phyloP scores from a whole-genome alignment of 2,113 vertebrate species.

The Pterocles gutturalis region DNA sequence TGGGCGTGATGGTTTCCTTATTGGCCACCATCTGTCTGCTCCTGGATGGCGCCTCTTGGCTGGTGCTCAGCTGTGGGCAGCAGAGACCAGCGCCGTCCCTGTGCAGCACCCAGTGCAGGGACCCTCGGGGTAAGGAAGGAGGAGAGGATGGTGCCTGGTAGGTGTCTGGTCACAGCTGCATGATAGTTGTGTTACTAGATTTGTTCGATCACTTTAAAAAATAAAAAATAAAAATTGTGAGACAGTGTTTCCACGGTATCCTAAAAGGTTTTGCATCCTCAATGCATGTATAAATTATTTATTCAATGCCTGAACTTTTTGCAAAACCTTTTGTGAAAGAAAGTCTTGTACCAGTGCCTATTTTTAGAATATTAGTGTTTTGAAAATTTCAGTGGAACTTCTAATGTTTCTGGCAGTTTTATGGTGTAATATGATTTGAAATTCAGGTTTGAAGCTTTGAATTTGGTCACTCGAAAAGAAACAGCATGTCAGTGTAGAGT shows the following conservation, averaged over 20 bases:
- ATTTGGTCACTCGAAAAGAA: background rate
- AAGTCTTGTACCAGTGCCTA: background rate
- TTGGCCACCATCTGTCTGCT: slow-evolving; percentile 54
- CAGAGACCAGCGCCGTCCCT: background rate
- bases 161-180: background rate
- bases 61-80: background rate
- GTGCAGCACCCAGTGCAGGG: background rate
- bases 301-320: background rate
- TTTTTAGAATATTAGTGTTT: background rate
- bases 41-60: background rate
- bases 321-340: background rate
- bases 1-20: slow-evolving; percentile 8
- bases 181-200: background rate
- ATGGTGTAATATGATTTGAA: background rate
- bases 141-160: no score
- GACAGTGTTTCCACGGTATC: accelerated
- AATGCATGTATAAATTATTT: background rate
- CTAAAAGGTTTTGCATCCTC: background rate
- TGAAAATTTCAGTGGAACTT: background rate
- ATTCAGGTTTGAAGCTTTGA: background rate
- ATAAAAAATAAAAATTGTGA: background rate
- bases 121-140: accelerated
- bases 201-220: background rate
- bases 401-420: background rate
- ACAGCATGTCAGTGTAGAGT: background rate